Conservation (phyloP, 37 sponge, comb jelly and placozoan species). For the Cliona cf. orientalis region DNA sequence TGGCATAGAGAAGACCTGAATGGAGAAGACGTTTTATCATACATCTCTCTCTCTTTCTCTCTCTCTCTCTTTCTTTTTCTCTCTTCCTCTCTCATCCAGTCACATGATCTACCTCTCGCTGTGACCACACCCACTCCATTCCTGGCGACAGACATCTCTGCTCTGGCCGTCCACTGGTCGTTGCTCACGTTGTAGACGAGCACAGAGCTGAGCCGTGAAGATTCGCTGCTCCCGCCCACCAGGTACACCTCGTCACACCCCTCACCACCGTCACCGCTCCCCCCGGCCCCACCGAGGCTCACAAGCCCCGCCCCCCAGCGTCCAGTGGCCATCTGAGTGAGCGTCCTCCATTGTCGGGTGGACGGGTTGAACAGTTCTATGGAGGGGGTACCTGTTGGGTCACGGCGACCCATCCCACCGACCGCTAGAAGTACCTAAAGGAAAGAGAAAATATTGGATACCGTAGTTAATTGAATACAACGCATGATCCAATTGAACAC, state of each 20-base stretch:
- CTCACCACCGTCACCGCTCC: neutral
- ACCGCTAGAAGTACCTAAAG: slow-evolving; percentile 57
- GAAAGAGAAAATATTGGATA: neutral
- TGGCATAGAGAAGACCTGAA: slow-evolving; percentile 62
- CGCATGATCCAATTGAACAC: neutral
- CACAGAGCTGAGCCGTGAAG: slow-evolving; percentile 59
- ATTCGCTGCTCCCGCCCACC: slow-evolving; percentile 75
- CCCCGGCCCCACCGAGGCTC: too few relatives aligned
- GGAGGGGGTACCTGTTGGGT: slow-evolving; percentile 42
- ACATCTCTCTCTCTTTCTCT: neutral
- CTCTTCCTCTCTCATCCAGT: neutral
- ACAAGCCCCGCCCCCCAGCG: slow-evolving; percentile 68
- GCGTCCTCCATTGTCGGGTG: slow-evolving; percentile 37
- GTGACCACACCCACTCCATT: slow-evolving; percentile 72
- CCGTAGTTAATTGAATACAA: neutral
- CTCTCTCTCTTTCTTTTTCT: slow-evolving; percentile 8
- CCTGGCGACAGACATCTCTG: slow-evolving; percentile 52
- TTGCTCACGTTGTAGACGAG: slow-evolving; percentile 48
- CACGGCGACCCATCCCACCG: slow-evolving; percentile 67
- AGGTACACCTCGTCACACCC: slow-evolving; percentile 53
- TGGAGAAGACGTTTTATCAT: too few relatives aligned
- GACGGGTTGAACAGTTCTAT: slow-evolving; percentile 42
- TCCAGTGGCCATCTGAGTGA: slow-evolving; percentile 49
- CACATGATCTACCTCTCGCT: slow-evolving; percentile 17
- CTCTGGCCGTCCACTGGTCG: slow-evolving; percentile 45